Percentiles rank a stretch among this genome's conserved stretches.
phyloP scores from a whole-genome alignment of 2,888 invertebrate genomes.

The Catocala sponsa region DNA sequence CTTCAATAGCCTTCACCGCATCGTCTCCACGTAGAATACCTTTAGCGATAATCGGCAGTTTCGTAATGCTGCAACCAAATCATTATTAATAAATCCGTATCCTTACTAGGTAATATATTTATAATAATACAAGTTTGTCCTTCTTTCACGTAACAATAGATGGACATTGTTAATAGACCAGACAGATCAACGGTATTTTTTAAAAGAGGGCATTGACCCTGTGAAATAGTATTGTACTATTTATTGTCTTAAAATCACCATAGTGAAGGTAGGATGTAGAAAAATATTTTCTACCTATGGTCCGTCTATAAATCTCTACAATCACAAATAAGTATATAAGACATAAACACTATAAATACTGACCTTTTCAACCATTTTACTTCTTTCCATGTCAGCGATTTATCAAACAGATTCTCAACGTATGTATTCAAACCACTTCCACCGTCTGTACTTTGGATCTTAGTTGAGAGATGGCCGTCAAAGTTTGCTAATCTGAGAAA shows the following conservation, averaged over 20 bases:
- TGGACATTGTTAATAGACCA: no score
- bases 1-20: slow-evolving; percentile 91
- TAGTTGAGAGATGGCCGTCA: slow-evolving; percentile 84
- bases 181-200: no score
- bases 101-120: no score
- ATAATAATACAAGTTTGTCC: no score
- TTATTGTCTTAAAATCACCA: no score
- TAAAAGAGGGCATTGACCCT: no score
- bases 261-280: no score
- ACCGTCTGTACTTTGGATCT: slow-evolving; percentile 80
- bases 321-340: not conserved
- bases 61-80: slow-evolving; percentile 88
- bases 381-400: slow-evolving; percentile 95
- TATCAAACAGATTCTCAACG: slow-evolving; percentile 93
- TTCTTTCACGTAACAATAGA: no score
- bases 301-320: not conserved
- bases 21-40: slow-evolving; percentile 96
- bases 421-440: slow-evolving; percentile 94
- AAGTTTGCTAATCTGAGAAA: slow-evolving; percentile 93
- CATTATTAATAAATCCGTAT: not conserved
- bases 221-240: no score
- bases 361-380: slow-evolving; percentile 94
- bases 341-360: not conserved
- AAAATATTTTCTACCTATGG: no score
- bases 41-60: slow-evolving; percentile 94